Evolutionary conservation across 2,888 invertebrate species (phyloP), one percentile per base, ranked within the genome.

Genomic region (Noctua fimbriata): DNA sequence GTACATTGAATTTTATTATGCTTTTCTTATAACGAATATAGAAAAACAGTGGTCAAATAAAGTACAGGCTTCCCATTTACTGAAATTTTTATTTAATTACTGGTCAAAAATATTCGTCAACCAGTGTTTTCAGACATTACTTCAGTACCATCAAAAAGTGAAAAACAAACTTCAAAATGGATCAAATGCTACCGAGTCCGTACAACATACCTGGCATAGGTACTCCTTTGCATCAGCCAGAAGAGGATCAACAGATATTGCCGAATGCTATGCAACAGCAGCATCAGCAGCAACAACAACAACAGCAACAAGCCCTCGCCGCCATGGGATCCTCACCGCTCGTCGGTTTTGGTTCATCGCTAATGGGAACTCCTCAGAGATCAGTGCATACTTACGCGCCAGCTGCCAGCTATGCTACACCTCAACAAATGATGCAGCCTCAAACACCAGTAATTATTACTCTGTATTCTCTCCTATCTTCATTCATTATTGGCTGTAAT

Each of bases 131-230:
- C 41, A 16, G 10, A 84, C 41, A 60, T 66, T 52, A 73, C 28
- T 41, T 58, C 21, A 58, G 14, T 47, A 58, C 28, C 60, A 60
- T 55, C 36, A n/a, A 47, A 66, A 58, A 80, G 88, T 75, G 66
- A 73, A 83, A 81, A 76, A 83, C 76, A 83, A 74, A 79, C 58
- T 49, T 36, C 52, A 97, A 95, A 89, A 99, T 99, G 98, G 99
- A 99, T 97, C 98, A 98, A 95, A 98, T 99, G 98, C 97, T 99
- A 83, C 98, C 98, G 49, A 99, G 99, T 96, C 99, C 99, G 36
- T 98, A 98, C 85, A 98, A 98, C 90, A 98, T 99, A 94, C 99
- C 99, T 85, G 99, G 98, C 91, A 98, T 99, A 93, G 99, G 98
- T 77, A 99, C 99, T 12, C 99, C 99, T 4, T 94, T 99, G 28